phyloP scores from a whole-genome alignment of 1,140 invertebrate genomes.

The Drosophila bipectinata region DNA sequence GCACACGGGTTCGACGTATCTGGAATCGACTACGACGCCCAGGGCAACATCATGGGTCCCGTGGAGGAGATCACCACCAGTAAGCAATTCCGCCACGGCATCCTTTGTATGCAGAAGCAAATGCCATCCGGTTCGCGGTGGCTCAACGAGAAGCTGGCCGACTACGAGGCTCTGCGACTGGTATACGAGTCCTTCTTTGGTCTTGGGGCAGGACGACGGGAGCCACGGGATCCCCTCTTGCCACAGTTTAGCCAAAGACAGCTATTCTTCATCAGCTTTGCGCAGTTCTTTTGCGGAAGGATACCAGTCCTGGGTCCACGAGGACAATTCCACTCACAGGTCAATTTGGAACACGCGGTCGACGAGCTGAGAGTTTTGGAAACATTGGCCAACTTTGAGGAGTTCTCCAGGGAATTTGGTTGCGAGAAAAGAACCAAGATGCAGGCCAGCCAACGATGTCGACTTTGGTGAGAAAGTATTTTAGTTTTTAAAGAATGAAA shows the following conservation, averaged over 20 bases:
- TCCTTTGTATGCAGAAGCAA: constrained; percentile 75
- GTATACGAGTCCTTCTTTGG: constrained; percentile 70
- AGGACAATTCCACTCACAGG: constrained; percentile 87
- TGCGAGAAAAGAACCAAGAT: constrained; percentile 90
- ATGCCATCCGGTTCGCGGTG: constrained; percentile 68
- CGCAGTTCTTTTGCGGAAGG: constrained; percentile 94
- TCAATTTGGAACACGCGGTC: constrained; percentile 90
- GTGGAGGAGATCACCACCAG: constrained; percentile 70
- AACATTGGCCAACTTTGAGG: constrained; percentile 92
- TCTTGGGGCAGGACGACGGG: constrained; percentile 18
- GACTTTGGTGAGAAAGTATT: constrained; percentile 88
- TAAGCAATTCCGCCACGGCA: constrained; percentile 58
- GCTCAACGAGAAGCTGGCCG: constrained; percentile 74
- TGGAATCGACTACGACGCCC: constrained; percentile 71
- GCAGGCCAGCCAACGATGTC: constrained; percentile 93
- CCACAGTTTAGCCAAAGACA: constrained; percentile 89
- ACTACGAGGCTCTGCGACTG: constrained; percentile 72
- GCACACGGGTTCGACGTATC: constrained; percentile 72
- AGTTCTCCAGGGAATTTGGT: constrained; percentile 90
- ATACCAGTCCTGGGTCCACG: constrained; percentile 92
- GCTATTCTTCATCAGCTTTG: constrained; percentile 93
- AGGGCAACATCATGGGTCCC: constrained; percentile 76
- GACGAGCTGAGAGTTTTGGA: constrained; percentile 92
- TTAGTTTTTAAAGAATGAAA: too few relatives aligned
- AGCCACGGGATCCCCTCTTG: constrained; percentile 54